Base-by-base conservation (phyloP, 1,140 invertebrate species). In the Teleogryllus occipitalis region DNA sequence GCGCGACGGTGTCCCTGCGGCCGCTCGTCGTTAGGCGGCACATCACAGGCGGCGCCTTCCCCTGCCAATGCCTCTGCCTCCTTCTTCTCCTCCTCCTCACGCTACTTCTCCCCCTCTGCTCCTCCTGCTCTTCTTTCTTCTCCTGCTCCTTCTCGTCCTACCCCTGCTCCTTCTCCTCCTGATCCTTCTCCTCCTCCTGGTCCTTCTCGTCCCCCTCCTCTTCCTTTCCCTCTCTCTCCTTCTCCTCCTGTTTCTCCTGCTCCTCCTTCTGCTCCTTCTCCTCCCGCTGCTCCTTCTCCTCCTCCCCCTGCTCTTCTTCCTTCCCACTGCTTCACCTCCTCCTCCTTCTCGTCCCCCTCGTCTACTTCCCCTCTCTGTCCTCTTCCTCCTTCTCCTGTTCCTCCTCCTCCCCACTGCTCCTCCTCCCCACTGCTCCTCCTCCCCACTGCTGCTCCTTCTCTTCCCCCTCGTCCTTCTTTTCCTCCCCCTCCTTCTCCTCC, bases 181-280 rank as follows among this genome's bases (percentile, higher is more conserved):
- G 15, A 46, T 78, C 49, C 14, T n/a, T 49, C 77, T 54, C 39
- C 39, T 39, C 49, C 48, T 49, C 18, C 77, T 74, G 8, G 73
- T n/a, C 18, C 77, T n/a, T 78, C 39, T 15, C 39, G 18, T 15
- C 49, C 48, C 21, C 18, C 39, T 78, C 49, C 77, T 22, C 22
- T 21, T 76, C 22, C 75, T 76, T 76, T 76, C 75, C 65, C 65
- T 72, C 75, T 2, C 75, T n/a, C 22, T 2, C 75, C n/a, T 76
- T 1, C 65, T 1, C 65, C n/a, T 1, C 48, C 77, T 78, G 4
- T 8, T 65, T 0, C n/a, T 0, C 54, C 77, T 78, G 2, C 12
- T 6, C 47, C 47, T 65, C 48, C 54, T n/a, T n/a, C n/a, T n/a
- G n/a, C n/a, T n/a, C n/a, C n/a, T n/a, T n/a, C n/a, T n/a, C n/a